Evolutionary conservation across 2,113 vertebrate genomes (phyloP).

Genomic region (Lagopus leucura): DNA sequence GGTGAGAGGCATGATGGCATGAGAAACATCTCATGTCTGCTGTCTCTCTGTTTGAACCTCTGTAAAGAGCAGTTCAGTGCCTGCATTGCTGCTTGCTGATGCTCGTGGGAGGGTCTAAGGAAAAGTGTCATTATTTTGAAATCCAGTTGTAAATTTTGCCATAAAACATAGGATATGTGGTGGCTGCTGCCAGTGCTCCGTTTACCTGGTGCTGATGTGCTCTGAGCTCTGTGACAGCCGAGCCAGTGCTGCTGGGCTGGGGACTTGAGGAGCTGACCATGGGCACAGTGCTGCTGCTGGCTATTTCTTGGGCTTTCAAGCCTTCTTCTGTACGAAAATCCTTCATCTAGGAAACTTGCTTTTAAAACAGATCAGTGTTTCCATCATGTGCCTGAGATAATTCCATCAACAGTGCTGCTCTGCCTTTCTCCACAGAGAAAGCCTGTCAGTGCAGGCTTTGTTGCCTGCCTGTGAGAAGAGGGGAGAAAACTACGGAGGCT

Average conservation of each 20-base stretch:
- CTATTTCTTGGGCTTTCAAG: neutral
- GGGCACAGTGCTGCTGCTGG: neutral
- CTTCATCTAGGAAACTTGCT: neutral
- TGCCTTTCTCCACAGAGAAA: neutral
- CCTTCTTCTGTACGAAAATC: neutral
- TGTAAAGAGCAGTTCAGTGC: neutral
- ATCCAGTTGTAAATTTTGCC: neutral
- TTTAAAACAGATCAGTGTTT: neutral
- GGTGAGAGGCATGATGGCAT: neutral
- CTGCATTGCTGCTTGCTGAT: accelerated
- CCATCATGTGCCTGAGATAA: accelerated
- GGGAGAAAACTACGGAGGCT: neutral
- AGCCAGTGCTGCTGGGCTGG: accelerated
- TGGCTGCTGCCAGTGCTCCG: accelerated
- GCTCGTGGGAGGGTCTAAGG: neutral
- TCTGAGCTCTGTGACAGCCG: accelerated
- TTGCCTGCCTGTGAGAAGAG: neutral
- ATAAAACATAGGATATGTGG: accelerated
- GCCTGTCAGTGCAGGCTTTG: neutral
- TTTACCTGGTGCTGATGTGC: neutral
- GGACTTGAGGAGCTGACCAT: neutral
- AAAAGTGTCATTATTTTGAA: neutral
- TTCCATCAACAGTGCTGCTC: accelerated
- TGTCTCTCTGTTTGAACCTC: neutral
- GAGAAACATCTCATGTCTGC: neutral